These are phyloP conservation scores for Serinus canaria DNA, from an alignment of 2,113 vertebrate genomes.

Conservation along the genomic window DNA sequence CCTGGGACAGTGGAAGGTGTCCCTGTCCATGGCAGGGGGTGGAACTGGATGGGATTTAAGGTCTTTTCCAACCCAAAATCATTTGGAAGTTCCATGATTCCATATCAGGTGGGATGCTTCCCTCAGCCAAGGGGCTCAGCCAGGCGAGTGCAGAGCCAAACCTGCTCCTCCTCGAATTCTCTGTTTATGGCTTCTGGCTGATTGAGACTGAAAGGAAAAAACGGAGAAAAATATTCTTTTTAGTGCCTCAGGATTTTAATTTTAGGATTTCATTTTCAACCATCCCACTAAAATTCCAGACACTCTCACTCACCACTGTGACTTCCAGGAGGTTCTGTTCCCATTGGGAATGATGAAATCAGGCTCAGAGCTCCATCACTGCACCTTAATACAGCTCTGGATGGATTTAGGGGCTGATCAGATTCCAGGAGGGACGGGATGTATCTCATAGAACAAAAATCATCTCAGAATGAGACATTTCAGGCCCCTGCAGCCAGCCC, in stretches of 20 bases:
- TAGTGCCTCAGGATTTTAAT: neutral
- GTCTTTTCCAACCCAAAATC: neutral
- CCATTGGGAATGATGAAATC: neutral
- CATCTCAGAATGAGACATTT: neutral
- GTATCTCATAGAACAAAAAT: neutral
- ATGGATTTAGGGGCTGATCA: neutral
- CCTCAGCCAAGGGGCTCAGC: neutral
- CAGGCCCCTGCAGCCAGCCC: neutral
- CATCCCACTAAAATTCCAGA: neutral
- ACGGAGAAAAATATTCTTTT: fast-evolving
- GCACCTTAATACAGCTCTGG: too few species aligned
- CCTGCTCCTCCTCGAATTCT: neutral
- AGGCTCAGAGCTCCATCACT: neutral
- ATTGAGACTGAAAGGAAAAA: neutral
- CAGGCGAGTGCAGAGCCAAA: neutral
- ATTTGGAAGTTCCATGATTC: neutral
- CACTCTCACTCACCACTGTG: fast-evolving
- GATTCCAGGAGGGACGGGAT: neutral
- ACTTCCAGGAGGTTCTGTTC: neutral
- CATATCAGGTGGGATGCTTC: neutral
- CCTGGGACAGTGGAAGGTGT: neutral
- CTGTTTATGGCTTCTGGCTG: neutral
- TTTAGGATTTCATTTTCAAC: neutral
- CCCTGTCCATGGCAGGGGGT: neutral
- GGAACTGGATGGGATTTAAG: neutral